phyloP scores from a whole-genome alignment of 2,797 vertebrate genomes.

The Smutsia temminckii region DNA sequence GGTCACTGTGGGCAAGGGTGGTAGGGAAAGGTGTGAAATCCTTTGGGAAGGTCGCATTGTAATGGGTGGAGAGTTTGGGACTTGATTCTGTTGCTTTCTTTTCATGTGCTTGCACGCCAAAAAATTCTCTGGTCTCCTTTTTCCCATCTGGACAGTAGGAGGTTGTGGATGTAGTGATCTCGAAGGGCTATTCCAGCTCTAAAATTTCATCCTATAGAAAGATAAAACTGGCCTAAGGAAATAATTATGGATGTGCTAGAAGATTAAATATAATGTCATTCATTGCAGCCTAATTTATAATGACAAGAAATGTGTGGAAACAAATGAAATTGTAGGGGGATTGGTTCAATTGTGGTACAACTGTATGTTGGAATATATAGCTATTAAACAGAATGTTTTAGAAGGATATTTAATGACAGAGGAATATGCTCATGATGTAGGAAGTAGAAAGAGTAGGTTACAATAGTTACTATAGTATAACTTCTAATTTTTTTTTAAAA shows the following conservation, averaged over 20 bases:
- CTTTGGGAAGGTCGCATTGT: conserved; percentile 43
- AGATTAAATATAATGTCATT: not conserved
- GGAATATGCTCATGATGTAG: not conserved
- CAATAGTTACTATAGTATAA: not conserved
- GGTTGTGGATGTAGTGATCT: not conserved
- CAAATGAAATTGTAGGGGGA: not conserved
- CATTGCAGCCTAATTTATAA: conserved; percentile 16
- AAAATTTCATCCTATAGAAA: conserved; percentile 33
- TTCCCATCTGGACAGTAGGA: not conserved
- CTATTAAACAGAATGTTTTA: not conserved
- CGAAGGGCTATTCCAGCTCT: conserved; percentile 3
- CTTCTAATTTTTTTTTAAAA: not conserved
- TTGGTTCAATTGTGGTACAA: not conserved
- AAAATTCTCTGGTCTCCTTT: not conserved
- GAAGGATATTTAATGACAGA: conserved; percentile 43
- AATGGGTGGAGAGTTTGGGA: not conserved
- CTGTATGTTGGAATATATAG: not conserved
- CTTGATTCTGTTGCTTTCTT: conserved; percentile 7
- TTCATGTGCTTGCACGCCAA: conserved; percentile 41
- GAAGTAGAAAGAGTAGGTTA: conserved; percentile 17
- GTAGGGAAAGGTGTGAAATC: not conserved
- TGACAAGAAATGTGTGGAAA: not conserved
- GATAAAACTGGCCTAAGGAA: conserved; percentile 38
- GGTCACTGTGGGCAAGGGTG: not conserved
- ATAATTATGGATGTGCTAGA: not conserved